phyloP scores from a whole-genome alignment of 2,888 invertebrate species.

The Agrilus mali region DNA sequence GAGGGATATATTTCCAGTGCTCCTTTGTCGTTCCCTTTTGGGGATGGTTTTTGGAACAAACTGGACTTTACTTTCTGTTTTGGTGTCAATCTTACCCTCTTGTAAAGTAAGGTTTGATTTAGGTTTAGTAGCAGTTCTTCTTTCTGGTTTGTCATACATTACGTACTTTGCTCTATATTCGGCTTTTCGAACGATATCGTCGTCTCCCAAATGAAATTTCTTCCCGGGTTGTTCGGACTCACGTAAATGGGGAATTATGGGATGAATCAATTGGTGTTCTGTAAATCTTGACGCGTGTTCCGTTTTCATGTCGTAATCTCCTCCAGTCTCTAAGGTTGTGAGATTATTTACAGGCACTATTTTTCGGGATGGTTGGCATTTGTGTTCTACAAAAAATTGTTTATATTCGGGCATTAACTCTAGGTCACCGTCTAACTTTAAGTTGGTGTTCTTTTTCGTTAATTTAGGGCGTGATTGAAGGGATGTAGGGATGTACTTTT shows the following conservation, averaged over 20 bases:
- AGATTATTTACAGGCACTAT: conserved; percentile 25
- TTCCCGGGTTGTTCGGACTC: conserved; percentile 6
- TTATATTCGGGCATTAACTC: conserved; percentile 35
- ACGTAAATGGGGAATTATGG: conserved; percentile 27
- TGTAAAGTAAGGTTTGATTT: conserved; percentile 21
- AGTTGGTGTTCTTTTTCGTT: conserved; percentile 31
- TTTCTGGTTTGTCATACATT: conserved; percentile 13
- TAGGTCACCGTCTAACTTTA: conserved; percentile 38
- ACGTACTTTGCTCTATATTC: conserved; percentile 28
- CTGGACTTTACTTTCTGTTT: conserved; percentile 19
- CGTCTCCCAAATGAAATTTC: conserved; percentile 10
- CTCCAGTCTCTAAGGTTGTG: conserved; percentile 34
- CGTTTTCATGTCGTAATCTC: conserved; percentile 30
- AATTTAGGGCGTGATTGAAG: conserved; percentile 32
- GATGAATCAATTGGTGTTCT: conserved; percentile 21
- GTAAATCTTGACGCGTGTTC: conserved; percentile 33
- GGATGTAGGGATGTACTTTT: conserved; percentile 32
- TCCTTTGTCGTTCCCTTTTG: conserved; percentile 24
- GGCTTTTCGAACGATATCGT: conserved; percentile 13
- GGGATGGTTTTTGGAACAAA: conserved; percentile 15
- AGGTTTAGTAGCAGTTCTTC: conserved; percentile 10
- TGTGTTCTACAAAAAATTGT: conserved; percentile 25
- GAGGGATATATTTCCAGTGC: conserved; percentile 27
- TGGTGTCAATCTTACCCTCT: conserved; percentile 16
- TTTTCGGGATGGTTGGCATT: conserved; percentile 20